Evolutionary conservation across 2,797 vertebrate genomes (phyloP).

Genomic region (Cryptoprocta ferox): DNA sequence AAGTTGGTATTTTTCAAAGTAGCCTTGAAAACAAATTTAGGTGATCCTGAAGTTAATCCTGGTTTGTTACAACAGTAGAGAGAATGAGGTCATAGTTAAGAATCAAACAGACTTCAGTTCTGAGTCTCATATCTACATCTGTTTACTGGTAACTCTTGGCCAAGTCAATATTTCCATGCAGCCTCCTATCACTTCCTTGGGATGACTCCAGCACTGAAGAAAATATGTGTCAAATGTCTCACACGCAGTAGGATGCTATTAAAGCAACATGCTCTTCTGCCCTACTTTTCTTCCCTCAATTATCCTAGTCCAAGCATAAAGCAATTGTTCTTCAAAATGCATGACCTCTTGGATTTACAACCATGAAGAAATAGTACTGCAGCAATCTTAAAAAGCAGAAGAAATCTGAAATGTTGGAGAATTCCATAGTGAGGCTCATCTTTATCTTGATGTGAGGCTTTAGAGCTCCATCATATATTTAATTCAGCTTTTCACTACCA

Average conservation of each 20-base stretch:
- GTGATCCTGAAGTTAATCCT: not conserved
- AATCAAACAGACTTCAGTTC: not conserved
- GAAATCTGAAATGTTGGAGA: conserved; percentile 6
- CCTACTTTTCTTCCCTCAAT: not conserved
- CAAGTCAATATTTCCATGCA: not conserved
- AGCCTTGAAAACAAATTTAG: not conserved
- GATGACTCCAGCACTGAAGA: not conserved
- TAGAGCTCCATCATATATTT: not conserved
- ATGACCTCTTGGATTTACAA: not conserved
- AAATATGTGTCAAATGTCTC: not conserved
- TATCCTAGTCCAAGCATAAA: not conserved
- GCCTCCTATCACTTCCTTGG: not conserved
- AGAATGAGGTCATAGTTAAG: not conserved
- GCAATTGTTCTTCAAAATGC: not conserved
- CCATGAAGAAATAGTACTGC: not conserved
- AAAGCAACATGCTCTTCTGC: not conserved
- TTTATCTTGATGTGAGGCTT: not conserved
- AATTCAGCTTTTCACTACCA: not conserved
- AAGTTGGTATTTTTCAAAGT: not conserved
- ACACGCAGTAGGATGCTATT: not conserved
- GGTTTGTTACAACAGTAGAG: not conserved
- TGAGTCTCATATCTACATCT: not conserved
- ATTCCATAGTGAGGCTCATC: not conserved
- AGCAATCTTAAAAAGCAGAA: not conserved
- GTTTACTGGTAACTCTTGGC: not conserved